Evolutionary conservation across 1,140 invertebrate genomes (phyloP).

Genomic region (Helicoverpa armigera): DNA sequence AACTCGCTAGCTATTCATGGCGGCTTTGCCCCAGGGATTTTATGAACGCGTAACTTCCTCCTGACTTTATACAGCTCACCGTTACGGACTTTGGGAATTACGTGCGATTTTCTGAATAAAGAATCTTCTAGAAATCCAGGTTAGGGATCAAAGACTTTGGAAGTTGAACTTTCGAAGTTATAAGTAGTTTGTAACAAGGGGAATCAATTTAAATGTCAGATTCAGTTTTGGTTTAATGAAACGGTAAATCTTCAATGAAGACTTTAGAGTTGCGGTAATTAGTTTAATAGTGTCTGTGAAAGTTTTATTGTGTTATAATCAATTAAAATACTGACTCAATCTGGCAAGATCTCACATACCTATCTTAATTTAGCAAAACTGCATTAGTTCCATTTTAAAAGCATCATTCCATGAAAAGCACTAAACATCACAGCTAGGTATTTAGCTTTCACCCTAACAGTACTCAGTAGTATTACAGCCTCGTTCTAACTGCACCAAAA

Average conservation of each 20-base stretch:
- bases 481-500: too few relatives aligned
- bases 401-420: too few relatives aligned
- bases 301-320: too few relatives aligned
- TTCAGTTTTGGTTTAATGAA: not conserved
- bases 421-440: too few relatives aligned
- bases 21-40: constrained; percentile 21
- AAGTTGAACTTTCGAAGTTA: not conserved
- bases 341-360: too few relatives aligned
- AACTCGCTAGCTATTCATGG: constrained; percentile 24
- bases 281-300: too few relatives aligned
- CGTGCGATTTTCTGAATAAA: constrained; percentile 22
- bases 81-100: constrained; percentile 29
- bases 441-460: too few relatives aligned
- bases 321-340: too few relatives aligned
- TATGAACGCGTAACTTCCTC: constrained; percentile 42
- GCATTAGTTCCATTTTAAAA: too few relatives aligned
- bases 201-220: not conserved
- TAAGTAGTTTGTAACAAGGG: not conserved
- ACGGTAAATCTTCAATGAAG: not conserved
- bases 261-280: too few relatives aligned
- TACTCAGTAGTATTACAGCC: too few relatives aligned
- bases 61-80: constrained; percentile 26
- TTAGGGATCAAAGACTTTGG: not conserved
- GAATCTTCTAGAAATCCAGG: not conserved
- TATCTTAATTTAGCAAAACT: too few relatives aligned